Conservation (phyloP, 2,888 invertebrate genomes). For the Ptychoptera albimana region DNA sequence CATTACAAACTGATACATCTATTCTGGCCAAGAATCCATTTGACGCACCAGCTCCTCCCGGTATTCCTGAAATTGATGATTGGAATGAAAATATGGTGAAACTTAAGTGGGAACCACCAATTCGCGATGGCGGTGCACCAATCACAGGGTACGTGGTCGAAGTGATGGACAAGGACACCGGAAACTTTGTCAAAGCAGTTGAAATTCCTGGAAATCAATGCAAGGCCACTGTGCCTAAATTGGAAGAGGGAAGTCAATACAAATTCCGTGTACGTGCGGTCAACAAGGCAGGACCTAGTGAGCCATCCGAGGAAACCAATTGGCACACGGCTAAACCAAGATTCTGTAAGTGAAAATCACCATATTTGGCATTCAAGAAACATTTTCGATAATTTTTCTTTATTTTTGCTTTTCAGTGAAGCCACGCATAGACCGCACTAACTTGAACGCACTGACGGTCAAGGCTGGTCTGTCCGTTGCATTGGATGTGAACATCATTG, state of each 20-base stretch:
- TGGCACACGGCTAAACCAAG: constrained; percentile 81
- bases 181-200: constrained; percentile 68
- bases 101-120: constrained; percentile 80
- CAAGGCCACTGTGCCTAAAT: constrained; percentile 72
- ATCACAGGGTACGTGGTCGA: constrained; percentile 88
- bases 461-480: constrained; percentile 80
- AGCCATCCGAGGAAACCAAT: constrained; percentile 81
- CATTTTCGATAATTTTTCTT: background rate
- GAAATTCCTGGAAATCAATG: constrained; percentile 73
- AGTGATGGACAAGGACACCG: constrained; percentile 76
- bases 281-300: constrained; percentile 89
- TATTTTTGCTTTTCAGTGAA: constrained; percentile 49
- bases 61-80: constrained; percentile 79
- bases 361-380: background rate
- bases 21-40: constrained; percentile 95
- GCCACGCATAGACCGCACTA: constrained; percentile 84
- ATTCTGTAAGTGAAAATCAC: constrained; percentile 51
- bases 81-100: constrained; percentile 85
- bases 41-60: constrained; percentile 75
- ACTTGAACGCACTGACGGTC: constrained; percentile 65
- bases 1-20: constrained; percentile 74
- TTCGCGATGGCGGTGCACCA: constrained; percentile 82
- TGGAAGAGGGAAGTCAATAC: constrained; percentile 90
- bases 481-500: constrained; percentile 76
- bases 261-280: constrained; percentile 88